A percentile compares a stretch with the other conserved stretches of the same genome.
Evolutionary conservation across 2,888 invertebrate genomes (phyloP).

Genomic region (Cryptops parisi): DNA sequence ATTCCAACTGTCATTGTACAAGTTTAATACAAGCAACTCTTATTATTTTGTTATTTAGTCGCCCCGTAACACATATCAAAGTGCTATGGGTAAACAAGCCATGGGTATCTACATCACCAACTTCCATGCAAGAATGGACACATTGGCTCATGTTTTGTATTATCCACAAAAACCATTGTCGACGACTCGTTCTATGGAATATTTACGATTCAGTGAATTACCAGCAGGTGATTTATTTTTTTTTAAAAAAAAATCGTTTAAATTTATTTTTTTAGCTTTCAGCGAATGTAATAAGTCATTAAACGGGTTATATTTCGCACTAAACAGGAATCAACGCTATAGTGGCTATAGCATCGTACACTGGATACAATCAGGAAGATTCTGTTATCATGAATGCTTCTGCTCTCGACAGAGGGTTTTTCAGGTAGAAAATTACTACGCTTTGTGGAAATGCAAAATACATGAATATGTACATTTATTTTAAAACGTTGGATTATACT

Average conservation of each 20-base stretch:
- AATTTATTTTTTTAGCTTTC: too few species aligned
- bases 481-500: not conserved
- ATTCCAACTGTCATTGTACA: too few species aligned
- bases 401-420: slow-evolving; percentile 95
- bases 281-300: too few species aligned
- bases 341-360: slow-evolving; percentile 97
- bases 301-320: slow-evolving; percentile 10
- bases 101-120: slow-evolving; percentile 99
- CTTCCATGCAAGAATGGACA: slow-evolving; percentile 99
- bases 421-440: too few species aligned
- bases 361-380: slow-evolving; percentile 99
- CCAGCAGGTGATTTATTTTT: slow-evolving; percentile 39
- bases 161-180: slow-evolving; percentile 99
- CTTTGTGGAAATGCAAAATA: too few species aligned
- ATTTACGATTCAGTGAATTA: slow-evolving; percentile 55
- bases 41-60: slow-evolving; percentile 38
- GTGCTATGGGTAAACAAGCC: slow-evolving; percentile 99
- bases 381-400: slow-evolving; percentile 98
- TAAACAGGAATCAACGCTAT: slow-evolving; percentile 95
- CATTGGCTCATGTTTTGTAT: slow-evolving; percentile 93
- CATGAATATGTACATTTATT: not conserved
- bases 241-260: too few species aligned
- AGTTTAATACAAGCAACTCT: not conserved
- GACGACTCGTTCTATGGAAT: slow-evolving; percentile 98
- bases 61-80: slow-evolving; percentile 99